A percentile compares a stretch with the other conserved stretches of the same genome.
Conservation (phyloP, 2,113 vertebrate genomes). For the Plestiodon gilberti region DNA sequence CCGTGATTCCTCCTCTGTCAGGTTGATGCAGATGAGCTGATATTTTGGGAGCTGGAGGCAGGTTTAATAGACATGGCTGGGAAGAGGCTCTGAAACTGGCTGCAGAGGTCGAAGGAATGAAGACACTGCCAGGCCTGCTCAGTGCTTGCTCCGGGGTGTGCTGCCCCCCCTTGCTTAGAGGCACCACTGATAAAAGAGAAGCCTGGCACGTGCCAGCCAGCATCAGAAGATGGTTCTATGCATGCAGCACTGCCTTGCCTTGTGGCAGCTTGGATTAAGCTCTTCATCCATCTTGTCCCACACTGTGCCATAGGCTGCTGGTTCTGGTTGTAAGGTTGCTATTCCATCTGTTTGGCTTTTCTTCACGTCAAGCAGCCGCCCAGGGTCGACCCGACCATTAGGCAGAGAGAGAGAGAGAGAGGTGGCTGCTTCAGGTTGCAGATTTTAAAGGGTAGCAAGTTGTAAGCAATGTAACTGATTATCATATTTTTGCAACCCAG, state of each 20-base stretch:
- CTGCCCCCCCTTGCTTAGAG: neutral
- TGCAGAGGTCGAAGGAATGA: neutral
- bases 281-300: constrained; percentile 14
- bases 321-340: neutral
- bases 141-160: neutral
- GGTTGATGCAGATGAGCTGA: neutral
- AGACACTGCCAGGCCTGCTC: neutral
- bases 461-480: neutral
- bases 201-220: neutral
- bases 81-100: neutral
- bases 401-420: neutral
- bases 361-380: neutral
- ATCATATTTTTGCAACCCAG: neutral
- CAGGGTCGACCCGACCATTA: neutral
- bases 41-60: neutral
- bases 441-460: neutral
- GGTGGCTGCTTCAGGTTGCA: neutral
- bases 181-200: neutral
- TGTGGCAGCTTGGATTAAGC: constrained; percentile 10
- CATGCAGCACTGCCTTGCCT: neutral
- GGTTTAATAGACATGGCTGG: neutral
- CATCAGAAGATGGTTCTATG: neutral
- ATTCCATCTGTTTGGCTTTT: neutral
- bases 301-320: neutral
- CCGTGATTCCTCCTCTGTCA: constrained; percentile 9